Evolutionary conservation across 2,888 invertebrate species (phyloP), one percentile per base, ranked within the genome.

Genomic region (Leucoma salicis): DNA sequence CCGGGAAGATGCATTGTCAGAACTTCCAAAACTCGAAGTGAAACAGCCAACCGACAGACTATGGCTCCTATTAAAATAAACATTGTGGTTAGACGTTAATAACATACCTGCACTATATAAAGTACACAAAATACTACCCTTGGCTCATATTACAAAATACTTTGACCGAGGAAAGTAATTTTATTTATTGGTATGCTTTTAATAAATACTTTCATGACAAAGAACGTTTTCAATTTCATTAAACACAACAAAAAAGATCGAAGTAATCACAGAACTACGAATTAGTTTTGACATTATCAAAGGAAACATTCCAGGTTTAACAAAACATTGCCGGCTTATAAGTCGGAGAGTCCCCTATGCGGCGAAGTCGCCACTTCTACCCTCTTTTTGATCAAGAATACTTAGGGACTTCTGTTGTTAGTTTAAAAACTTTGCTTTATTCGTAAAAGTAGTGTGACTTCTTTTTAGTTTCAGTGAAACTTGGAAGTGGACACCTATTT

Each of bases 1-100:
- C 67, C 70, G 65, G 63, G 78, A 78, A 82, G 82, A 85, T 82
- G 78, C 78, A 82, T 81, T 84, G 84, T 85, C 87, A 82, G 82
- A 85, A 84, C 69, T 85, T 82, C 63, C 62, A 69, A 66, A 82
- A 78, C 77, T 78, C 67, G 54, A 70, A 74, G 75, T 75, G 76
- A 74, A 82, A 79, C 80, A 76, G 70, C 67, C 71, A 75, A 74
- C 77, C 63, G 66, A 49, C 66, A 57, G 77, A 80, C 73, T 78
- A 80, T 65, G 66, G 62, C 65, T 66, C 76, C 78, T 79, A 81
- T 83, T 83, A 83, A 74, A 68, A 77, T 75, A 74, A 73, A 81
- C 73, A 80, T 74, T 77, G 73, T 75, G 70, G 72, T 71, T 78
- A 75, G 78, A 74, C 66, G 70, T 69, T 70, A 77, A 80, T 78